Percentiles rank a stretch among this genome's conserved stretches.
These are phyloP conservation scores for Silurus asotus DNA, from an alignment of 2,113 vertebrate genomes.

Conservation along the genomic window DNA sequence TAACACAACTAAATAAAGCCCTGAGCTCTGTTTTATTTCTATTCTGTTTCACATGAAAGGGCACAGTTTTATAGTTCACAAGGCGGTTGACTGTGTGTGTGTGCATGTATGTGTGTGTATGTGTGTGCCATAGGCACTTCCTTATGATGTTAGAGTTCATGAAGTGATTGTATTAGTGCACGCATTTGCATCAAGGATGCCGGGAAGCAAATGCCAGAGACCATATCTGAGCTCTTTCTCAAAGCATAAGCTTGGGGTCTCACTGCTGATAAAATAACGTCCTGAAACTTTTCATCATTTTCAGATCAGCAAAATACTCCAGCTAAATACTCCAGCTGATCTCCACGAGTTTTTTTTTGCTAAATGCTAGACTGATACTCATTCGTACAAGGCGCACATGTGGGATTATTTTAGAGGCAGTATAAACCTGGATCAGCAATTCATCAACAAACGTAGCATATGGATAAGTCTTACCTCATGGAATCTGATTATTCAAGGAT, in stretches of 20 bases:
- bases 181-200: not conserved
- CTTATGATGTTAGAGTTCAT: not conserved
- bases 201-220: not conserved
- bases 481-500: not conserved
- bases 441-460: not conserved
- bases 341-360: not conserved
- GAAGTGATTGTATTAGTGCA: not conserved
- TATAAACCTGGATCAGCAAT: not conserved
- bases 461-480: not conserved
- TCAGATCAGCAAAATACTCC: not conserved
- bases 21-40: not conserved
- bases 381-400: not conserved
- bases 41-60: not conserved
- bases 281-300: not conserved
- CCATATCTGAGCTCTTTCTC: not conserved
- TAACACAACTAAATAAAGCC: not conserved
- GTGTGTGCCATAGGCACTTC: not conserved
- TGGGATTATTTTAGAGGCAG: not conserved
- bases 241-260: not conserved
- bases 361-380: not conserved
- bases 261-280: not conserved
- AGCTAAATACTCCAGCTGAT: not conserved
- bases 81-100: not conserved
- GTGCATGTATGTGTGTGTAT: not conserved
- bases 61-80: not conserved